Evolutionary conservation across 2,888 invertebrate genomes (phyloP).

Genomic region (Sepioteuthis lessoniana): DNA sequence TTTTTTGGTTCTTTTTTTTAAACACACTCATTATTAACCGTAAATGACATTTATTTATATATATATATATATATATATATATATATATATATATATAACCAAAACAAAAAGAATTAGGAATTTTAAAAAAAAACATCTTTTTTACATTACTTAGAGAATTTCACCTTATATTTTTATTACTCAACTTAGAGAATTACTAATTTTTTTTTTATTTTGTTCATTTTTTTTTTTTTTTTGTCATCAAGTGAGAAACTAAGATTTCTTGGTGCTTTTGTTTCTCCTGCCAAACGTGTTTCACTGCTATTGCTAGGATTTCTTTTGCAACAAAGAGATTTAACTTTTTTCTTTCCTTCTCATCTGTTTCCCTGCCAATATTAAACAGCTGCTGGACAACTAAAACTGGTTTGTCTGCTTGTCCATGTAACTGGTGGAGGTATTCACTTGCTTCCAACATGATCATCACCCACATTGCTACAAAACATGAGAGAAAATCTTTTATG

Average conservation of each 20-base stretch:
- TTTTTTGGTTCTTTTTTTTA: no score
- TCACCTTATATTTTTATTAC: no score
- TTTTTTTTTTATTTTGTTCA: background rate
- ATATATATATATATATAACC: no score
- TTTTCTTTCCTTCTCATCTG: background rate
- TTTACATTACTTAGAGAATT: no score
- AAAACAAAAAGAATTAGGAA: no score
- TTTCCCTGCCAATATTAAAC: background rate
- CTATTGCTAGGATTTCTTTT: background rate
- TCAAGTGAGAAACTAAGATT: background rate
- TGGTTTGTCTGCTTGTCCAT: background rate
- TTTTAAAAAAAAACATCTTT: no score
- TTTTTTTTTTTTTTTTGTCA: background rate
- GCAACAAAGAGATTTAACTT: background rate
- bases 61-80: no score
- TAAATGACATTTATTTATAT: no score
- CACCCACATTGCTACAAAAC: background rate
- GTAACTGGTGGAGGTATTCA: background rate
- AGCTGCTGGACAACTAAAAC: constrained; percentile 19
- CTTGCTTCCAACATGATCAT: background rate
- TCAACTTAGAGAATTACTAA: no score
- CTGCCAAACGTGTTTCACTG: constrained; percentile 12
- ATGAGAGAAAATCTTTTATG: background rate
- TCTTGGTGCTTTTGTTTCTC: background rate
- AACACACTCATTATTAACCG: no score